Conservation (phyloP, 2,113 vertebrate genomes). For the Limanda limanda region DNA sequence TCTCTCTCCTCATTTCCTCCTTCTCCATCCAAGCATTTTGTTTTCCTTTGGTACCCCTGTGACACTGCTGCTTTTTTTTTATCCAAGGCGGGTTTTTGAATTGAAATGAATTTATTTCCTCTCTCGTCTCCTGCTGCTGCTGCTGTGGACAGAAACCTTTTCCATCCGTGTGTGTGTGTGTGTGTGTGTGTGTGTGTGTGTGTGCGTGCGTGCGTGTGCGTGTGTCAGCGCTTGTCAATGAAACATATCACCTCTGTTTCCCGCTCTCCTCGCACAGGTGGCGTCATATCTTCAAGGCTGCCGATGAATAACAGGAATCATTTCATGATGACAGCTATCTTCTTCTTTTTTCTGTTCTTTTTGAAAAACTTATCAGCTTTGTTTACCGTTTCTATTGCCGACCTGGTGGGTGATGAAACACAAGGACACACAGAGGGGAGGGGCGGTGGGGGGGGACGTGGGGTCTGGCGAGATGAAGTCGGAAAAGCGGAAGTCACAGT, state of each 20-base stretch:
- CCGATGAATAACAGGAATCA: slow-evolving; percentile 48
- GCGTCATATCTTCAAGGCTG: slow-evolving; percentile 47
- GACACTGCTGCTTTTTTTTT: slow-evolving; percentile 41
- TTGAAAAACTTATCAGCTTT: slow-evolving; percentile 47
- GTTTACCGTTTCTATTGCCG: slow-evolving; percentile 37
- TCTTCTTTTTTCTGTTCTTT: background rate
- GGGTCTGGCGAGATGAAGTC: slow-evolving; percentile 29
- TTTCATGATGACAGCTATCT: slow-evolving; percentile 30
- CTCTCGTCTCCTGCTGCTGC: slow-evolving; percentile 29
- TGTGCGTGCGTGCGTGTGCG: too few species aligned
- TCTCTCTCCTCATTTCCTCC: slow-evolving; percentile 40
- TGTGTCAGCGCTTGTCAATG: slow-evolving; percentile 67
- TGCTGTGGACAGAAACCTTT: slow-evolving; percentile 59
- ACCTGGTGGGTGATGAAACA: slow-evolving; percentile 61
- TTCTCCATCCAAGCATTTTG: slow-evolving; percentile 68
- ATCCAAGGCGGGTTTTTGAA: slow-evolving; percentile 44
- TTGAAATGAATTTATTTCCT: slow-evolving; percentile 60
- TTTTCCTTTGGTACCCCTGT: slow-evolving; percentile 63
- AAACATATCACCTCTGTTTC: slow-evolving; percentile 61
- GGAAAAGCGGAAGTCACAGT: background rate
- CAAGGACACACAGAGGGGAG: slow-evolving; percentile 51
- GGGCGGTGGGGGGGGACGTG: background rate
- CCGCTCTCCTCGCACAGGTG: slow-evolving; percentile 47
- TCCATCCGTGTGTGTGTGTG: too few species aligned
- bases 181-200: too few species aligned